These are phyloP conservation scores for Caenorhabditis sulstoni DNA, from an alignment of 2,888 invertebrate species.

Conservation along the genomic window DNA sequence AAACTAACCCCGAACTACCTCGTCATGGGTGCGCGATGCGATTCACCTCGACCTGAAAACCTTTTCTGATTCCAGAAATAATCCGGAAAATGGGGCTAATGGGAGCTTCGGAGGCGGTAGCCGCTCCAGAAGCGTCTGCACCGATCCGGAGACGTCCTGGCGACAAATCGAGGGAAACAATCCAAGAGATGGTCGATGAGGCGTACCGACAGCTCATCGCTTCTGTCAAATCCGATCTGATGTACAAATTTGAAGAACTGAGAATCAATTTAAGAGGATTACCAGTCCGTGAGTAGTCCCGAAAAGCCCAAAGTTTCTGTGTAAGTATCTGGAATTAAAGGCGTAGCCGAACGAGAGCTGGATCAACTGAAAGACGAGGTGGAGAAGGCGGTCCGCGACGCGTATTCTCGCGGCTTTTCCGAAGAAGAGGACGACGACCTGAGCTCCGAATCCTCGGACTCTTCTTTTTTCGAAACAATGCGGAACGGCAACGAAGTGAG, in stretches of 20 bases:
- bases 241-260: constrained; percentile 30
- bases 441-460: background rate
- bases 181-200: constrained; percentile 31
- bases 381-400: constrained; percentile 14
- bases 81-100: constrained; percentile 22
- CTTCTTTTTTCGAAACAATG: background rate
- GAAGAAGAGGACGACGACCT: constrained; percentile 2
- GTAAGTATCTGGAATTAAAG: constrained; percentile 7
- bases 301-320: background rate
- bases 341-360: constrained; percentile 8
- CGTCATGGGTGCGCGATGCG: constrained; percentile 27
- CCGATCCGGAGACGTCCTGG: background rate
- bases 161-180: constrained; percentile 3
- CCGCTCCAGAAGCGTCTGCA: background rate
- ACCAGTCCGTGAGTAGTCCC: constrained; percentile 6
- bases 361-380: background rate
- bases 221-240: constrained; percentile 21
- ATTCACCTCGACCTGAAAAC: background rate
- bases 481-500: background rate
- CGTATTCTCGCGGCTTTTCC: constrained; percentile 1
- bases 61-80: constrained; percentile 18
- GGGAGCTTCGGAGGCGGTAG: constrained; percentile 10
- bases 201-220: constrained; percentile 19
- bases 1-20: constrained; percentile 23
- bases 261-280: background rate